phyloP scores from a whole-genome alignment of 2,113 vertebrate species.

The Ardeotis arabs region DNA sequence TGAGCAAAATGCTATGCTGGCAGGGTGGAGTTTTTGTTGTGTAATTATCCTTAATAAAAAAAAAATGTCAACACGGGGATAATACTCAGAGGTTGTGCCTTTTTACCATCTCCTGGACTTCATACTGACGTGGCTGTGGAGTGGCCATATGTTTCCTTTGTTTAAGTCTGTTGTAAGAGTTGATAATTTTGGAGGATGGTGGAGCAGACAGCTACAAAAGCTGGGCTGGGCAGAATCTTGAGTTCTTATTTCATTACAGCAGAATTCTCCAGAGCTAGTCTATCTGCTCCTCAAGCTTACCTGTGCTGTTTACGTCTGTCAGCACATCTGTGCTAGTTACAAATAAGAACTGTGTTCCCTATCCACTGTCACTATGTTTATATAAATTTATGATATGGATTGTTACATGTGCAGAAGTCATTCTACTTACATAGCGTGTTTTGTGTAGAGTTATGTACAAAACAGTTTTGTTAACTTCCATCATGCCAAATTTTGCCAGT shows the following conservation, averaged over 20 bases:
- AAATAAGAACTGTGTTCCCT: neutral
- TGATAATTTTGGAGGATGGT: neutral
- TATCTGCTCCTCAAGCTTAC: neutral
- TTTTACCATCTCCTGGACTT: neutral
- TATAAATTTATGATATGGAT: neutral
- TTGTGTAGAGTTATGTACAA: neutral
- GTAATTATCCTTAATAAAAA: neutral
- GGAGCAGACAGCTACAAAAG: neutral
- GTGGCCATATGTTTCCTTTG: neutral
- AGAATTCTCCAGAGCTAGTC: neutral
- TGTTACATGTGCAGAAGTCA: neutral
- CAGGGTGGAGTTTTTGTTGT: neutral
- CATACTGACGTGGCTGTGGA: neutral
- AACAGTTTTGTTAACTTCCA: rapidly evolving
- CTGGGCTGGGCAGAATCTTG: neutral
- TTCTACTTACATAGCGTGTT: neutral
- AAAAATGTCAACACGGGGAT: neutral
- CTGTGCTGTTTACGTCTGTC: neutral
- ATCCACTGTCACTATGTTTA: neutral
- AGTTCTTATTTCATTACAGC: neutral
- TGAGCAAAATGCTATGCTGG: neutral
- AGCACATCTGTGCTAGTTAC: neutral
- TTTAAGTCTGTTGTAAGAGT: neutral
- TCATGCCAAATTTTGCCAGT: neutral
- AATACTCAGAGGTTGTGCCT: neutral